Conservation (phyloP, 2,797 vertebrate species). For the Schizopygopsis pylzovi region DNA sequence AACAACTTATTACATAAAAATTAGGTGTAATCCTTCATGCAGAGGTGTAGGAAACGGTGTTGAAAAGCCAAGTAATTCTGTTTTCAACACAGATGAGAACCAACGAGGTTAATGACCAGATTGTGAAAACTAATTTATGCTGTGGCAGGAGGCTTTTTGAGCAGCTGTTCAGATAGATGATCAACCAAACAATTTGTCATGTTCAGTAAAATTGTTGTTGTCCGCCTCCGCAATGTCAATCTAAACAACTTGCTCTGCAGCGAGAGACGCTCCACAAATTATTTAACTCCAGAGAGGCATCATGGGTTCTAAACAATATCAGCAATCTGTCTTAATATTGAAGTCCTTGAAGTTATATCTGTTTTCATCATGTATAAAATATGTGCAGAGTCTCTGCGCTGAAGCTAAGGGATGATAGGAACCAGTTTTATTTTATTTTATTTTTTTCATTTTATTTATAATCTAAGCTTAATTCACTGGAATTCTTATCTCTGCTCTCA, state of each 20-base stretch:
- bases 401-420: not conserved
- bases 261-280: conserved; percentile 29
- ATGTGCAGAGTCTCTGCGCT: not conserved
- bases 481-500: conserved; percentile 12
- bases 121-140: conserved; percentile 53
- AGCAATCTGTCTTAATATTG: conserved; percentile 30
- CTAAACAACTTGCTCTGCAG: conserved; percentile 43
- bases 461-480: conserved; percentile 25
- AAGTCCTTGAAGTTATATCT: conserved; percentile 39
- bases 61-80: conserved; percentile 44
- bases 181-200: conserved; percentile 57
- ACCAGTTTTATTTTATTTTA: not conserved
- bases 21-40: conserved; percentile 29
- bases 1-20: conserved; percentile 37
- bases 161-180: conserved; percentile 58
- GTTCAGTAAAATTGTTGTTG: conserved; percentile 55
- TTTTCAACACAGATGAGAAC: conserved; percentile 51
- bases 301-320: conserved; percentile 46
- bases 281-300: conserved; percentile 4
- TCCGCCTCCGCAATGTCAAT: conserved; percentile 43
- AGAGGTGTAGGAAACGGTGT: not conserved
- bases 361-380: not conserved
- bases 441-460: not conserved
- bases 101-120: conserved; percentile 57
- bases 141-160: conserved; percentile 55